Evolutionary conservation across 2,113 vertebrate species (phyloP).

Genomic region (Syrrhaptes paradoxus): DNA sequence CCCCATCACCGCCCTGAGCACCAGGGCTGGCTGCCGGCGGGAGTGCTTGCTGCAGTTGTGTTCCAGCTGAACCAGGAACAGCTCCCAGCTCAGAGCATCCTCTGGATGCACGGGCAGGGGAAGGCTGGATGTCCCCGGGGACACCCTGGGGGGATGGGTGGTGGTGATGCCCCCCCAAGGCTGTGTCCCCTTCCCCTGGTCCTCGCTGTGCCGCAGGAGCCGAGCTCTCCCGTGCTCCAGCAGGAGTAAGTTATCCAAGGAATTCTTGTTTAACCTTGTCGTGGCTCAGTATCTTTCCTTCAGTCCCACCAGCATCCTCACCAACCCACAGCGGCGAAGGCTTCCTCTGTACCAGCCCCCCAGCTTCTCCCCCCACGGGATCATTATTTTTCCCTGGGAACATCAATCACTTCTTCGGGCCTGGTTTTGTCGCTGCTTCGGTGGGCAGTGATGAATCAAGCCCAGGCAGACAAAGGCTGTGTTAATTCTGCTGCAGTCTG

Average conservation of each 20-base stretch:
- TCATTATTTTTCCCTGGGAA: rapidly evolving
- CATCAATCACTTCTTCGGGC: not conserved
- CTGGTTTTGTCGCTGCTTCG: not conserved
- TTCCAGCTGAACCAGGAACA: not conserved
- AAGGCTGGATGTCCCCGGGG: not conserved
- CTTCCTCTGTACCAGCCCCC: not conserved
- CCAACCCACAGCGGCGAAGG: rapidly evolving
- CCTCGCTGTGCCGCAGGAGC: rapidly evolving
- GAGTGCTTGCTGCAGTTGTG: not conserved
- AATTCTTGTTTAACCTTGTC: not conserved
- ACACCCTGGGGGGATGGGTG: rapidly evolving
- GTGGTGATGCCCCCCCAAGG: not conserved
- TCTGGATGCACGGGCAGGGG: not conserved
- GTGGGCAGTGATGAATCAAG: not conserved
- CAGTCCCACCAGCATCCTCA: rapidly evolving
- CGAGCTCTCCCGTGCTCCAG: not conserved
- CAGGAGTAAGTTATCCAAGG: not conserved
- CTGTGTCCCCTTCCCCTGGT: not conserved
- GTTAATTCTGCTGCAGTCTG: constrained; percentile 25
- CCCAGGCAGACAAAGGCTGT: not conserved
- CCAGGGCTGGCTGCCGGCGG: not conserved
- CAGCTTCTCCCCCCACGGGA: rapidly evolving
- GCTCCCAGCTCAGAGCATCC: rapidly evolving
- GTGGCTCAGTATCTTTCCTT: not conserved
- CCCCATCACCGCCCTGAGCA: not conserved